A percentile compares a stretch with the other conserved stretches of the same genome.
Conservation (phyloP, 2,113 vertebrate species). For the Tonatia bakeri region DNA sequence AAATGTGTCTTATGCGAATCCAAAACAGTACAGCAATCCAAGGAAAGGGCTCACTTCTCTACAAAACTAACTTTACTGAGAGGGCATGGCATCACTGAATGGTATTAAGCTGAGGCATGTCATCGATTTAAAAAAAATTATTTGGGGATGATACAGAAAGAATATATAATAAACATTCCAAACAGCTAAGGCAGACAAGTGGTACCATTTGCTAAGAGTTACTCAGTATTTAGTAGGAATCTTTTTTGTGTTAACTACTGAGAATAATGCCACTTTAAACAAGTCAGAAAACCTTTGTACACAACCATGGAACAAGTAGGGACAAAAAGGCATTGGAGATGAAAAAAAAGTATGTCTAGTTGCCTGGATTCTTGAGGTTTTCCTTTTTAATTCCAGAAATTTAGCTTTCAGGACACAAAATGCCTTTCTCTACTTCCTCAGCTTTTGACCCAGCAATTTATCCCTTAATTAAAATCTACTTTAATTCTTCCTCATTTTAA, state of each 20-base stretch:
- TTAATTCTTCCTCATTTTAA: slow-evolving; percentile 5
- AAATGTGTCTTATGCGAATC: neutral
- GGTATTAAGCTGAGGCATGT: neutral
- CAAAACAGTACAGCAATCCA: neutral
- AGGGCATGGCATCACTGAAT: neutral
- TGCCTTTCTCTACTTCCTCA: neutral
- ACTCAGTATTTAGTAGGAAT: neutral
- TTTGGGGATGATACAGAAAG: neutral
- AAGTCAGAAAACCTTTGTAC: neutral
- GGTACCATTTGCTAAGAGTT: neutral
- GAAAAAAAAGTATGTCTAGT: neutral
- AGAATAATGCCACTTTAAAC: neutral
- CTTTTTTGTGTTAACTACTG: neutral
- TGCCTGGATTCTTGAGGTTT: neutral
- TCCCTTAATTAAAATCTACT: slow-evolving; percentile 4
- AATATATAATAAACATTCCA: neutral
- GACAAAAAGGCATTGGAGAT: neutral
- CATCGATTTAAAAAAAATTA: neutral
- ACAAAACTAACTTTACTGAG: neutral
- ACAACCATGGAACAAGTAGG: neutral
- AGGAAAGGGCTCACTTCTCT: neutral
- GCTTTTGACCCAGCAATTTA: neutral
- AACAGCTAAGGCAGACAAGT: neutral
- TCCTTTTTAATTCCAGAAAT: neutral
- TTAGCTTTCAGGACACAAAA: neutral